phyloP scores from a whole-genome alignment of 2,888 invertebrate species.

The Netelia inedita region DNA sequence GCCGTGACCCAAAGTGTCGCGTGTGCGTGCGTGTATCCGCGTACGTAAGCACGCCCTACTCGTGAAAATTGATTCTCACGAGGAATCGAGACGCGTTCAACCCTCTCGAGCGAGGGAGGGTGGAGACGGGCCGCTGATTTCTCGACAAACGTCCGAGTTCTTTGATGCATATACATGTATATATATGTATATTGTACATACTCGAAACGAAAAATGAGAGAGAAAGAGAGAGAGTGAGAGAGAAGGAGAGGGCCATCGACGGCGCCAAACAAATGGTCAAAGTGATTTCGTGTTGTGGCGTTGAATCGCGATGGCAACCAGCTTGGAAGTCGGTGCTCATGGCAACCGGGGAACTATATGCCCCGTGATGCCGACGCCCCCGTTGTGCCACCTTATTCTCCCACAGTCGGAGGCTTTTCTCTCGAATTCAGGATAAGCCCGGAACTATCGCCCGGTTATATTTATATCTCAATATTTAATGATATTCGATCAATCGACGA shows the following conservation, averaged over 20 bases:
- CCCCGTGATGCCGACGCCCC: conserved; percentile 62
- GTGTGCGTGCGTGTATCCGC: too few relatives aligned
- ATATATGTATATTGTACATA: conserved; percentile 23
- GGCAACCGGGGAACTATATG: conserved; percentile 76
- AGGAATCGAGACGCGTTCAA: conserved; percentile 50
- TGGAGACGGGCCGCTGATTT: conserved; percentile 35
- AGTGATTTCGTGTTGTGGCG: conserved; percentile 84
- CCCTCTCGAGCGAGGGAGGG: conserved; percentile 47
- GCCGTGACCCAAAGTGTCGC: not conserved
- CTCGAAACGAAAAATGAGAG: conserved; percentile 1
- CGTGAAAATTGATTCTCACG: conserved; percentile 64
- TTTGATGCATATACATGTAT: conserved; percentile 16
- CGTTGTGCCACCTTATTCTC: conserved; percentile 39
- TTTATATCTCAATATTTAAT: too few relatives aligned
- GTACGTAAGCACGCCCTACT: conserved; percentile 11
- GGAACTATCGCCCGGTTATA: not conserved
- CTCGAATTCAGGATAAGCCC: conserved; percentile 51
- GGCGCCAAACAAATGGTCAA: conserved; percentile 83
- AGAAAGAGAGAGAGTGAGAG: conserved; percentile 28
- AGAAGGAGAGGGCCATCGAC: conserved; percentile 77
- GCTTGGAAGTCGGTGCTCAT: conserved; percentile 72
- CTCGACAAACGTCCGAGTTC: conserved; percentile 47
- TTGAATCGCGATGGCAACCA: conserved; percentile 84
- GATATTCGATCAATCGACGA: too few relatives aligned
- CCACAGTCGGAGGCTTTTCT: conserved; percentile 11